Evolutionary conservation across 2,113 vertebrate genomes (phyloP).

Genomic region (Grallaria varia): DNA sequence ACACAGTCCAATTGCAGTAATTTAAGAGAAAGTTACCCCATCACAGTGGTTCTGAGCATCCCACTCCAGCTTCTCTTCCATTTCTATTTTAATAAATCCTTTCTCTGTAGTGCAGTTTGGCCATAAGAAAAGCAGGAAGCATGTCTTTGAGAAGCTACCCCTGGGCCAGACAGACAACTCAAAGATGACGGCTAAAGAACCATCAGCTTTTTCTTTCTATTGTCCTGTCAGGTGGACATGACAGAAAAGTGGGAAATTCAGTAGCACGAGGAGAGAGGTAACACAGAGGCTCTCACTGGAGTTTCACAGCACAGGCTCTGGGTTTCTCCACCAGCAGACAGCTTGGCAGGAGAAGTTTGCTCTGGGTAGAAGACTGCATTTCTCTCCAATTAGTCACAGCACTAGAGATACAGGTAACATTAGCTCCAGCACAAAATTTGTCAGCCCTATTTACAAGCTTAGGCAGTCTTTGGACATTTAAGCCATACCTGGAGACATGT

Average conservation of each 20-base stretch:
- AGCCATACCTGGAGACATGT: background rate
- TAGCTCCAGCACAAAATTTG: background rate
- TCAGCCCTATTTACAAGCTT: background rate
- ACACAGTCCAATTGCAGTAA: background rate
- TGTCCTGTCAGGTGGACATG: background rate
- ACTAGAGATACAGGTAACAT: background rate
- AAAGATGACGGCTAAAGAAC: background rate
- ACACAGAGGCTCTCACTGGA: background rate
- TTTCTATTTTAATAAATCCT: background rate
- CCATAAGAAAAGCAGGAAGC: background rate
- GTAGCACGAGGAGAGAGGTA: background rate
- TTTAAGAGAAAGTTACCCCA: background rate
- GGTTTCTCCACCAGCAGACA: background rate
- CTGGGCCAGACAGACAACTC: background rate
- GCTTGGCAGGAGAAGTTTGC: background rate
- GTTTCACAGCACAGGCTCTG: background rate
- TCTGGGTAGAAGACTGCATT: background rate
- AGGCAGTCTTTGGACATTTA: background rate
- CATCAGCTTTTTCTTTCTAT: background rate
- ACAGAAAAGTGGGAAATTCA: background rate
- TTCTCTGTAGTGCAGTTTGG: background rate
- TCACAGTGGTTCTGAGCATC: background rate
- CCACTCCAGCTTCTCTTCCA: background rate
- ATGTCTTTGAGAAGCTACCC: background rate
- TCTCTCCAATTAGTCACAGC: background rate